Evolutionary conservation across 2,113 vertebrate species (phyloP).

Genomic region (Gasterosteus nipponicus): DNA sequence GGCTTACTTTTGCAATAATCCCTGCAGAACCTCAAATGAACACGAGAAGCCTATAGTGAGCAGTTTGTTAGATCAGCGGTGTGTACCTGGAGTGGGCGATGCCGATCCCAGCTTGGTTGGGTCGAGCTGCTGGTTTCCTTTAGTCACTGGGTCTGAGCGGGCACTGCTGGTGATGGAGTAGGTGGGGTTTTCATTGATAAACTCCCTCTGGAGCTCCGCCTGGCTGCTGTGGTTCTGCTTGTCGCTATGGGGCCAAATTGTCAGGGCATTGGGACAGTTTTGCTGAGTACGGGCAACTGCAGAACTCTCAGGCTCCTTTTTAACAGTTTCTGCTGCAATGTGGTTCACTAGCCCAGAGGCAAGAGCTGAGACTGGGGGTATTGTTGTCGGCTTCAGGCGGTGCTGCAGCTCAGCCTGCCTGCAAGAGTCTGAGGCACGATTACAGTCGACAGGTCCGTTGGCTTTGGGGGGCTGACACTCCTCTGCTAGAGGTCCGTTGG

Average conservation of each 20-base stretch:
- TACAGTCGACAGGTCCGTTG: constrained; percentile 87
- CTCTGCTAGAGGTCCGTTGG: constrained; percentile 83
- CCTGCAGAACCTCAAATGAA: background rate
- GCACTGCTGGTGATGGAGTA: constrained; percentile 51
- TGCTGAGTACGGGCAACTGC: constrained; percentile 83
- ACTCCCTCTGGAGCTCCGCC: constrained; percentile 18
- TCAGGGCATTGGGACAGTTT: constrained; percentile 82
- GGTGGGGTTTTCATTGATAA: constrained; percentile 25
- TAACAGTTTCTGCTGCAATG: constrained; percentile 82
- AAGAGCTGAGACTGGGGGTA: constrained; percentile 62
- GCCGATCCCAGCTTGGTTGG: constrained; percentile 72
- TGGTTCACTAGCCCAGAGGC: constrained; percentile 85
- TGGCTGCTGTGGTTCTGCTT: constrained; percentile 59
- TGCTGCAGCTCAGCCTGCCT: constrained; percentile 82
- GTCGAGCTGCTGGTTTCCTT: constrained; percentile 80
- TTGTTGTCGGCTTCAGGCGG: constrained; percentile 78
- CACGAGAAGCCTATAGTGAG: background rate
- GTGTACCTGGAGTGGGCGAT: constrained; percentile 51
- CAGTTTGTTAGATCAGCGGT: background rate
- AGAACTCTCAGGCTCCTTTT: constrained; percentile 84
- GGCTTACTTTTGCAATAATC: background rate
- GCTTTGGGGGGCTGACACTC: constrained; percentile 81
- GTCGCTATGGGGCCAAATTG: constrained; percentile 81
- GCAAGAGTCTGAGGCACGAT: constrained; percentile 79
- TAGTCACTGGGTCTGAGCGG: constrained; percentile 74